Base-by-base conservation (phyloP, 2,113 vertebrate species). In the Xenopus borealis region DNA sequence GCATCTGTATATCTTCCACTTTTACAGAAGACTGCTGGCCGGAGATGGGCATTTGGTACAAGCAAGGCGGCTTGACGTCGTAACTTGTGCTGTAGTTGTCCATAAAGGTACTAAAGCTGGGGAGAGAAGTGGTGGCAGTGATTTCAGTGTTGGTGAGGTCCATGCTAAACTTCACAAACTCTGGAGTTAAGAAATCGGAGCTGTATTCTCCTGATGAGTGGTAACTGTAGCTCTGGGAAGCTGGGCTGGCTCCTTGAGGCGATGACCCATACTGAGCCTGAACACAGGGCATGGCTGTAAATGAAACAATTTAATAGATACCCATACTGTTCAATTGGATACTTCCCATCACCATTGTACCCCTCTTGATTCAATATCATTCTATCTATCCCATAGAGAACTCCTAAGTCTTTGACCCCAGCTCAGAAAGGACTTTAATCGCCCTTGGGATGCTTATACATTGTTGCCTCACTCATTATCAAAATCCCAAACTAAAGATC, bases 161-260 rank as follows among this genome's bases (percentile, higher is more conserved):
- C 97, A 99, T 99, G 92, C 96, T 98, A 94, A 99, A 99, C 95
- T 99, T 99, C 84, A 98, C 97, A 82, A 98, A 99, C 93, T 99
- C 97, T 71, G 97, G 96, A 66, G 96, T 98, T 86, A 98, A 83
- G 94, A 98, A 99, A 88, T 98, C 97, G 92, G 95, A 98, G 96
- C 95, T 98, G 94, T 97, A 98, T 79, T 98, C 96, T 92, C 95
- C 96, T 82, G 95, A 94, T 82, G 94, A 90, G 92, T 97, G 96
- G 94, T 98, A 98, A 88, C 93, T 92, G 95, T 98, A 99, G 94
- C 95, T 99, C 92, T 99, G 97, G 88, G 95, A 95, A 86, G 97
- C 97, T 84, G 97, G 97, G 93, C 97, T 99, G 86, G 97, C 97
- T 93, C 97, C 96, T 95, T 99, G 96, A 83, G 96, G 96, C 92